Base-by-base conservation (phyloP, 2,797 vertebrate genomes). In the Fratercula arctica region DNA sequence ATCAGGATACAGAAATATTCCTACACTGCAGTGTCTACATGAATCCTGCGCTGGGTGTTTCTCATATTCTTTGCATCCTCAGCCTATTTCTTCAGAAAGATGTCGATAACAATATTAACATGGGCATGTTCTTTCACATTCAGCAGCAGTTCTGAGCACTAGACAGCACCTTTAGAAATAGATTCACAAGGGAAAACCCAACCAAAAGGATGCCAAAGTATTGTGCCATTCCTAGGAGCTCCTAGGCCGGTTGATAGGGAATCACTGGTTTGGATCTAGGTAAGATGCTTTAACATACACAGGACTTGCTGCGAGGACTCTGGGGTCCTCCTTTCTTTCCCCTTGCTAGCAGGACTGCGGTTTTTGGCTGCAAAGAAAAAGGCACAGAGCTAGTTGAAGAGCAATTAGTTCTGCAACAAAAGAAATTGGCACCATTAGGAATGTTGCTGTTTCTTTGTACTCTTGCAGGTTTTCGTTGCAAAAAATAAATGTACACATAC, bases 21-120 rank as follows among this genome's bases (percentile, higher is more conserved):
- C 57, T 35, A 14, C 53, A 4, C 39, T 54, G 15, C 0, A 1
- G 37, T 33, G 25, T 14, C 74, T 16, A 8, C 26, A 28, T 2
- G 10, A 67, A 48, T 15, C 39, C 57, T 20, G 5, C 29, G 21
- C 25, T 9, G 23, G 60, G 33, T 12, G 16, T 77, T 43, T 68
- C 48, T 76, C 33, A 8, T 11, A 16, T 21, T 60, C 64, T 61
- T 80, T 46, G 15, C 53, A 53, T 57, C 53, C 20, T 74, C 59
- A 23, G 18, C 14, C n/a, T 54, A 18, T 45, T 37, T 24, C 41
- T 77, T 37, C 31, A 17, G 23, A 66, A 51, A 74, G 82, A n/a
- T 9, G 13, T 61, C 63, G 59, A 31, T 18, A 56, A 59, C 12
- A 75, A 21, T 18, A 61, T 56, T 67, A 66, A 61, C 16, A 5